Evolutionary conservation across 2,888 invertebrate genomes (phyloP).

Genomic region (Stenodera caucasica): DNA sequence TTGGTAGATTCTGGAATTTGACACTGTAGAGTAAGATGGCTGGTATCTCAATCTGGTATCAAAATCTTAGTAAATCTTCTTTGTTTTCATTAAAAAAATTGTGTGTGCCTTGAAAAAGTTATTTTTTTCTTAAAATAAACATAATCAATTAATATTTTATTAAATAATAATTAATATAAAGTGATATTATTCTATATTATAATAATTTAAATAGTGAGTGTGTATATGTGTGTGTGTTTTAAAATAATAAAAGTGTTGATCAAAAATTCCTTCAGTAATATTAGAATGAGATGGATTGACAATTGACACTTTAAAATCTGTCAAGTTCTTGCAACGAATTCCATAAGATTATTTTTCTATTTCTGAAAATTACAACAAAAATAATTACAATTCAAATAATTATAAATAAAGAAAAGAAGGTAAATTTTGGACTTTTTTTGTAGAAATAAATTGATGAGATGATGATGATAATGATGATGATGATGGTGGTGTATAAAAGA

Average conservation of each 20-base stretch:
- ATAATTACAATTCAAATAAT: conserved; percentile 14
- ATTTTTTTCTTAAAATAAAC: conserved; percentile 11
- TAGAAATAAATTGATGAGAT: conserved; percentile 16
- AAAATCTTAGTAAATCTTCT: conserved; percentile 55
- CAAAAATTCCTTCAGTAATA: conserved; percentile 49
- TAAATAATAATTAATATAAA: not conserved
- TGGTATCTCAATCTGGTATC: conserved; percentile 54
- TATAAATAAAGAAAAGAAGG: no score
- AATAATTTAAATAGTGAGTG: not conserved
- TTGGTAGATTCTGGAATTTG: conserved; percentile 56
- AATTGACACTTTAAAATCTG: conserved; percentile 52
- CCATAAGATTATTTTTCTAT: conserved; percentile 41
- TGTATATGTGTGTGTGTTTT: conserved; percentile 3
- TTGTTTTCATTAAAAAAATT: conserved; percentile 55
- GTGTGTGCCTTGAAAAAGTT: conserved; percentile 47
- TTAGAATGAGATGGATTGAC: conserved; percentile 53
- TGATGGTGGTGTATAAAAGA: conserved; percentile 20
- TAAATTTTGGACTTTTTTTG: conserved; percentile 10
- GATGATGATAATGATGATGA: conserved; percentile 20
- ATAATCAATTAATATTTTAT: not conserved
- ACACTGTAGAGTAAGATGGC: conserved; percentile 55
- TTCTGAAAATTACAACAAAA: conserved; percentile 12
- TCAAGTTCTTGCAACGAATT: conserved; percentile 48
- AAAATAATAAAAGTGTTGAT: conserved; percentile 38
- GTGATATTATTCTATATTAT: not conserved